Conservation (phyloP, 92 coral and sea anemone genomes). For the Siderastrea radians region DNA sequence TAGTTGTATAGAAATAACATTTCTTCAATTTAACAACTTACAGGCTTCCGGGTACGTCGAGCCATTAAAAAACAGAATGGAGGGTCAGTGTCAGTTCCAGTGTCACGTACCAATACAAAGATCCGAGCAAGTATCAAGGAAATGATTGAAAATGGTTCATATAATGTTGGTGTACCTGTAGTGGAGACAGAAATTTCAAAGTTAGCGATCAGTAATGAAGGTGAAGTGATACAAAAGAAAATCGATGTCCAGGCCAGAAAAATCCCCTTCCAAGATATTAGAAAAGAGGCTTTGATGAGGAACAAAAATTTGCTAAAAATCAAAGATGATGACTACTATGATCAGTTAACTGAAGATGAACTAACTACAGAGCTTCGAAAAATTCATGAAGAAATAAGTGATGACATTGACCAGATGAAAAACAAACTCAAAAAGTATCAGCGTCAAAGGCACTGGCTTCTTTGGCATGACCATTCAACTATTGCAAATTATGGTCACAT, state of each 20-base stretch:
- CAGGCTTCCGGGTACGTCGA: constrained; percentile 38
- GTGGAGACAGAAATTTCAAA: too few species aligned
- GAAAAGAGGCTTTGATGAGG: constrained; percentile 47
- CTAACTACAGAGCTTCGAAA: constrained; percentile 32
- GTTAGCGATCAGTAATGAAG: too few species aligned
- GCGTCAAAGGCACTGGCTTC: constrained; percentile 57
- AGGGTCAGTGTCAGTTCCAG: constrained; percentile 46
- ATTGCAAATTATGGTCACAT: too few species aligned
- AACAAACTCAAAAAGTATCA: too few species aligned
- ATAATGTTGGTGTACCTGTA: too few species aligned
- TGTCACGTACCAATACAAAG: too few species aligned
- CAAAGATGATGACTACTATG: constrained; percentile 31
- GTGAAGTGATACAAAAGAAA: too few species aligned
- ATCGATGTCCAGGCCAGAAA: constrained; percentile 57
- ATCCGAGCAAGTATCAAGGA: constrained; percentile 29
- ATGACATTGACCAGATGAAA: constrained; percentile 39
- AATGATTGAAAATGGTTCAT: too few species aligned
- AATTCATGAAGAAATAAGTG: constrained; percentile 51
- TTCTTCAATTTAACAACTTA: not conserved
- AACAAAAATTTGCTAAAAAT: constrained; percentile 17
- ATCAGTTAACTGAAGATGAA: constrained; percentile 29
- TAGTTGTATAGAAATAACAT: too few species aligned
- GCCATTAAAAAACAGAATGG: constrained; percentile 41
- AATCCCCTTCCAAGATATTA: constrained; percentile 57
- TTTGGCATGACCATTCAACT: too few species aligned